Base-by-base conservation (phyloP, 2,888 invertebrate species). In the Zootermopsis nevadensis region DNA sequence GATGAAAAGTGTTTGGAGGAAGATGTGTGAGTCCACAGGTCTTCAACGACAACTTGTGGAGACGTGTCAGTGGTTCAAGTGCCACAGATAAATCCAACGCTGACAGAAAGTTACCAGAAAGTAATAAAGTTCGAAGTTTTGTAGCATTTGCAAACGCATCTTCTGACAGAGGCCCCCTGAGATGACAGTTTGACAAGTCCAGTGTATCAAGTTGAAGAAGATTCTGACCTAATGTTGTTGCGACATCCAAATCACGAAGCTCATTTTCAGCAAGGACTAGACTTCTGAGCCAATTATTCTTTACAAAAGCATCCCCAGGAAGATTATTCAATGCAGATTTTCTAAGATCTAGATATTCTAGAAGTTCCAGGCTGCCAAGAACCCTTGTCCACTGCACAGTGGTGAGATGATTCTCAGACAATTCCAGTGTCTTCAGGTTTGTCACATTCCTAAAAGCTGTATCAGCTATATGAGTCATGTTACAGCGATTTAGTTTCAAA, bases 101-200 rank as follows among this genome's bases (percentile, higher is more conserved):
- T 85, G 94, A 93, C 85, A 94, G 89, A 0, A 93, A 92, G 88
- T 94, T 95, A 10, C 94, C 94, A 79, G 93, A 93, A 30, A 94
- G 89, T 87, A 93, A 92, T 24, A 94, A 90, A 79, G 91, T 93
- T 84, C 93, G 91, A 76, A 94, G 88, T 88, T 93, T 93, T 0
- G 93, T 94, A 1, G 94, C 93, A 87, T 94, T 94, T 31, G 91
- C 91, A 87, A 95, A 94, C 0, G 94, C 93, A 86, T 94, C 93
- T 80, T 94, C 94, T 12, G 94, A 92, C 84, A 94, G 89, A 1
- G 93, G 93, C 30, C 93, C 93, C 86, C 91, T 91, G 83, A 94
- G 91, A 87, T 92, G 92, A 87, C 94, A 94, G 87, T 94, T 92
- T 0, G 94, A 94, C 83, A 94, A 88, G 89, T 95, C 94, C 82